These are phyloP conservation scores for Platycercus adscitus DNA, from an alignment of 2,113 vertebrate species.

Conservation along the genomic window DNA sequence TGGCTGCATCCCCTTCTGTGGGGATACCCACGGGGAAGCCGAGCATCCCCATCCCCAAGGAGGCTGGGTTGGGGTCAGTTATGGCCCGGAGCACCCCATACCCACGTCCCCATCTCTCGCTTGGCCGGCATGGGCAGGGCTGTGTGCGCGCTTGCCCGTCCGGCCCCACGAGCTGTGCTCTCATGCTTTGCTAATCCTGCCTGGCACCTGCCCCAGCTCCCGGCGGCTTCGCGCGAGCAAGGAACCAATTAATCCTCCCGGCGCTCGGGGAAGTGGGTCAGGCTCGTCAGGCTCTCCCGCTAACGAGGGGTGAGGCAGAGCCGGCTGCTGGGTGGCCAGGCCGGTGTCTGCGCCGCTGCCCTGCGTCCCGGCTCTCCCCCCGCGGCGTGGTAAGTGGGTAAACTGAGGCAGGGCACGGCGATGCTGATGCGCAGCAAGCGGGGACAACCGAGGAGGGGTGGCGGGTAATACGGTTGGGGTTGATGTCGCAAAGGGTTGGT, in stretches of 20 bases:
- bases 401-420: slow-evolving; percentile 23
- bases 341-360: not conserved
- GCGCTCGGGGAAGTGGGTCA: slow-evolving; percentile 63
- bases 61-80: not conserved
- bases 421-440: not conserved
- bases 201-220: slow-evolving; percentile 66
- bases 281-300: slow-evolving; percentile 62
- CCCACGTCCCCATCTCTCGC: not conserved
- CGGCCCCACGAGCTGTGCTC: slow-evolving; percentile 32
- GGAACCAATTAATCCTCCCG: slow-evolving; percentile 61
- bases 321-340: slow-evolving; percentile 25
- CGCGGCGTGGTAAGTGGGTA: slow-evolving; percentile 46
- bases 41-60: not conserved
- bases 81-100: not conserved
- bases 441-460: not conserved
- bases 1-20: fast-evolving
- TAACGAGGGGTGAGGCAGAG: slow-evolving; percentile 44
- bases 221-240: slow-evolving; percentile 44
- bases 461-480: slow-evolving; percentile 30
- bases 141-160: not conserved
- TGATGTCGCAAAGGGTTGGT: slow-evolving; percentile 15
- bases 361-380: not conserved
- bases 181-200: slow-evolving; percentile 57
- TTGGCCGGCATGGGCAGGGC: not conserved
- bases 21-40: fast-evolving